Evolutionary conservation across 2,797 vertebrate species (phyloP), one percentile per base, ranked within the genome.

Genomic region (Channallabes apus): DNA sequence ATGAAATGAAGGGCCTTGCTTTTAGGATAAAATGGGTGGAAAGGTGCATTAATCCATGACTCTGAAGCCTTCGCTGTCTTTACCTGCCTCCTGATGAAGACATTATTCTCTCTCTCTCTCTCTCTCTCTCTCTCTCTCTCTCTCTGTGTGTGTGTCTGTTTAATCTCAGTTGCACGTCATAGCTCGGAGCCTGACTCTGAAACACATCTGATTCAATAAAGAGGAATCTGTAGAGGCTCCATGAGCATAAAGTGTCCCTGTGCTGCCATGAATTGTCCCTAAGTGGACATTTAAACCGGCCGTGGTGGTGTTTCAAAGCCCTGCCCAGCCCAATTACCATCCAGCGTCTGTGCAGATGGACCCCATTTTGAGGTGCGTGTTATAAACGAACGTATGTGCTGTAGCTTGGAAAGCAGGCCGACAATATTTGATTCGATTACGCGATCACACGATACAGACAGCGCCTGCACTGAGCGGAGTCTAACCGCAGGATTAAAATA

Each of bases 181-280:
- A 41, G 81, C 80, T 81, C 83, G 56, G 32, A 75, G 14, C 82
- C 85, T 84, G 86, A 83, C 87, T 86, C 78, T 85, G 86, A 86
- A 85, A 87, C 82, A 84, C 88, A 78, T 82, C 80, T 87, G 85
- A 90, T 88, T 90, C 41, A 84, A 88, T 90, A 87, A 90, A 86
- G 75, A 51, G 12, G 59, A 83, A 80, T 83, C 85, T 88, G 88
- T 82, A 84, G 69, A 86, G 76, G 79, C 69, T 88, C 86, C 67
- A 71, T 80, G 73, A 77, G 85, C 87, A 87, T 77, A 83, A 82
- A 82, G 72, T 78, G 89, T 41, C 72, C 84, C 85, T 84, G 83
- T 78, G 83, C 73, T 41, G 85, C 76, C 59, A 29, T 84, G 85
- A 87, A 89, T 80, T 64, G 87, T 73, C 82, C 82, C 56, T 84